Conservation (phyloP, 2,888 invertebrate species). For the Leptura quadrifasciata region DNA sequence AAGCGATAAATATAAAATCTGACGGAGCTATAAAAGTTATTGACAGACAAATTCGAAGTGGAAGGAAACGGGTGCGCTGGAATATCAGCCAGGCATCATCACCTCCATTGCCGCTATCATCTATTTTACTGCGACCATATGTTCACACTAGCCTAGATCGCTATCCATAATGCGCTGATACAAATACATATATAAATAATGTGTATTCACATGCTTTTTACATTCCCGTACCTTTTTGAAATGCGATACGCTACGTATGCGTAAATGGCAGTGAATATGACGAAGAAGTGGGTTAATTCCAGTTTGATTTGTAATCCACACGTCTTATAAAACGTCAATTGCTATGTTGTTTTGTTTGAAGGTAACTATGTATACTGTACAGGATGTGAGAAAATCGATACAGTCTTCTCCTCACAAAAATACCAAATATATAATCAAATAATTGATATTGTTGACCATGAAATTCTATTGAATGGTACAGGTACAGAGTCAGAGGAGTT, state of each 20-base stretch:
- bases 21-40: conserved; percentile 52
- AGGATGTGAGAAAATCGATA: too few relatives aligned
- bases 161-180: conserved; percentile 30
- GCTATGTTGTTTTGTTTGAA: too few relatives aligned
- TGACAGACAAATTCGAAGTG: conserved; percentile 59
- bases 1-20: conserved; percentile 44
- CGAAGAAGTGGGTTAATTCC: too few relatives aligned
- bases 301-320: too few relatives aligned
- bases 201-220: not conserved
- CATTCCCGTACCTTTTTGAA: not conserved
- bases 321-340: too few relatives aligned
- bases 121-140: conserved; percentile 55
- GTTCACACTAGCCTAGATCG: conserved; percentile 30
- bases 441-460: too few relatives aligned
- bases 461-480: too few relatives aligned
- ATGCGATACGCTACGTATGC: not conserved
- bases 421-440: too few relatives aligned
- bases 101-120: conserved; percentile 48
- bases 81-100: conserved; percentile 51
- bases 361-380: too few relatives aligned
- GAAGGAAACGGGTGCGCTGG: conserved; percentile 54
- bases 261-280: too few relatives aligned
- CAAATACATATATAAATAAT: conserved; percentile 24
- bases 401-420: too few relatives aligned
- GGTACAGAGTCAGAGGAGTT: too few relatives aligned